Evolutionary conservation across 2,113 vertebrate genomes (phyloP), one percentile per base, ranked within the genome.

Genomic region (Reinhardtius hippoglossoides): DNA sequence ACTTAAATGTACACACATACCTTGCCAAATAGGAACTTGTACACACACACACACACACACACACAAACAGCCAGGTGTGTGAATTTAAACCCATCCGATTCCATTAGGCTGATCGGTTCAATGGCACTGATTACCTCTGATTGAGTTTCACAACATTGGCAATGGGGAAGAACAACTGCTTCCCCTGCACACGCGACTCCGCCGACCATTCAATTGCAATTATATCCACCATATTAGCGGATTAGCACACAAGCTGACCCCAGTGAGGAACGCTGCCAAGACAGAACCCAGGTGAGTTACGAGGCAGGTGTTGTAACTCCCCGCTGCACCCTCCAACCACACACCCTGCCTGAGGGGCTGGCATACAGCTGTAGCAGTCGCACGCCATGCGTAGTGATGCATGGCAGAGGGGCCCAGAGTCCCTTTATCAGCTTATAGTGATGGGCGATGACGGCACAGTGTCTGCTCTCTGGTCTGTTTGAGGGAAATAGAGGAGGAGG

Each of bases 221-320:
- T 93, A 94, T 90, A 92, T 89, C 90, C 88, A 90, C 80, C 88
- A 85, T 89, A 92, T 93, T 93, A 92, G 89, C 86, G 90, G 91
- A 93, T 94, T 94, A 93, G 88, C 91, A 92, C 89, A 88, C 89
- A 92, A 82, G 85, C 89, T 93, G 92, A 94, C 89, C 91, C 81
- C 77, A 46, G 15, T 3, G 16, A 92, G 91, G 89, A 91, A 63
- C 63, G 0, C 60, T 88, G 91, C 89, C 91, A 94, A 87, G 73
- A 71, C 58, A 74, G 63, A 90, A 66, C 78, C 85, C 74, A 46
- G 80, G 82, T 81, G 76, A 90, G 82, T 87, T 82, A 78, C 26
- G 50, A 88, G 82, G 87, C 91, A 93, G 91, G 92, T 93, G 89
- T 90, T 89, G 68, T 44, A 86, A 54, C 77, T 68, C 80, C 72